A percentile compares a stretch with the other conserved stretches of the same genome.
Evolutionary conservation across 2,797 vertebrate species (phyloP).

Genomic region (Rhadinocentrus ornatus): DNA sequence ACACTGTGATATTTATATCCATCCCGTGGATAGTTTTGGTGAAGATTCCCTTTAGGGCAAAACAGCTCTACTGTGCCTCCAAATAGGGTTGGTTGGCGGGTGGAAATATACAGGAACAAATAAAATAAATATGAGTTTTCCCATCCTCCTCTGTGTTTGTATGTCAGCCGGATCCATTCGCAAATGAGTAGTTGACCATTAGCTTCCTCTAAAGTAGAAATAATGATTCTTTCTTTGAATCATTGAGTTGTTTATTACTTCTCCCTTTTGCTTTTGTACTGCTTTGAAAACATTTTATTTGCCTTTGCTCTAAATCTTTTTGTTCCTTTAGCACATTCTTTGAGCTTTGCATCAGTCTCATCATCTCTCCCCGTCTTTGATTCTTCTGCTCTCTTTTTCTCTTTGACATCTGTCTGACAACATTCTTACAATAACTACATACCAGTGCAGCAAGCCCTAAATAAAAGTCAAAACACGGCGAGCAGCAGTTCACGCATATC

Average conservation of each 20-base stretch:
- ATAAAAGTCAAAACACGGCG: conserved; percentile 44
- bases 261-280: neutral
- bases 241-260: conserved; percentile 2
- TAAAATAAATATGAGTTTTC: neutral
- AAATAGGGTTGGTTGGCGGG: conserved; percentile 1
- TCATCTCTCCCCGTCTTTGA: conserved; percentile 15
- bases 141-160: conserved; percentile 15
- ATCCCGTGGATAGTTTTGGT: conserved; percentile 13
- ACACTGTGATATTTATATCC: conserved; percentile 41
- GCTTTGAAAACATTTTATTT: conserved; percentile 35
- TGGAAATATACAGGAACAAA: conserved; percentile 30
- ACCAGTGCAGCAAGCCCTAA: conserved; percentile 29
- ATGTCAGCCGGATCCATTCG: conserved; percentile 50
- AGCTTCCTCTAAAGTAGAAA: conserved; percentile 60
- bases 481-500: conserved; percentile 61
- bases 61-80: conserved; percentile 4
- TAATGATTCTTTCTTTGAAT: conserved; percentile 50
- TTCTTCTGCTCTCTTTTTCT: conserved; percentile 1
- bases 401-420: conserved; percentile 57
- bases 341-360: conserved; percentile 34
- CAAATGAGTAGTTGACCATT: conserved; percentile 52
- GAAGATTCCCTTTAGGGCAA: neutral
- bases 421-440: conserved; percentile 38
- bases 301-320: conserved; percentile 49
- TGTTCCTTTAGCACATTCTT: conserved; percentile 33